phyloP scores from a whole-genome alignment of 2,797 vertebrate genomes.

The Orestias chungarensis region DNA sequence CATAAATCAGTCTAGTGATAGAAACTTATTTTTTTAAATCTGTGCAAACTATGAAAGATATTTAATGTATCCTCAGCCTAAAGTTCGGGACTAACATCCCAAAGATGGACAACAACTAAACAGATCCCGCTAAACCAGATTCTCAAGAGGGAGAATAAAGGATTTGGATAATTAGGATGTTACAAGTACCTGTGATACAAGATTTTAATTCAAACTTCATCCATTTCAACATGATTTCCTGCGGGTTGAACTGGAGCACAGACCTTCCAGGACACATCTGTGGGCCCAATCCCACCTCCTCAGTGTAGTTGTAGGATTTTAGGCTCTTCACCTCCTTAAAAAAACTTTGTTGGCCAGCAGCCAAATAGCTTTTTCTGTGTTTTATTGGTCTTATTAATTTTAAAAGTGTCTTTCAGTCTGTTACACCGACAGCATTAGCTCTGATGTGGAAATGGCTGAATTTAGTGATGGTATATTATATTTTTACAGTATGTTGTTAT shows the following conservation, averaged over 20 bases:
- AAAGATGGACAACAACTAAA: background rate
- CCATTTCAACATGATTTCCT: background rate
- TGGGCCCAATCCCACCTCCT: background rate
- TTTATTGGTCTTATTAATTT: no score
- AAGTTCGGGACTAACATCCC: background rate
- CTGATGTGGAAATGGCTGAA: no score
- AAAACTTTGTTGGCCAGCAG: no score
- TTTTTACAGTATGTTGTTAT: no score
- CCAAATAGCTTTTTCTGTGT: no score
- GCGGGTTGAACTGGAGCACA: background rate
- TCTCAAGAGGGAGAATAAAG: no score
- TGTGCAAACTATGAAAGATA: background rate
- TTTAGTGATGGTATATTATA: no score
- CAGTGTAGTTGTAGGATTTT: background rate
- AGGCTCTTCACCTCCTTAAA: background rate
- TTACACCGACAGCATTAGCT: no score
- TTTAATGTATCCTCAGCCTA: background rate
- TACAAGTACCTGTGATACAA: no score
- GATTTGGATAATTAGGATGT: no score
- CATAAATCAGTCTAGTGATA: background rate
- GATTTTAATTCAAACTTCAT: background rate
- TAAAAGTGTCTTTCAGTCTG: no score
- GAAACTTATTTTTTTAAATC: background rate
- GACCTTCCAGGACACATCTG: background rate
- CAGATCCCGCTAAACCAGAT: background rate